These are phyloP conservation scores for Drosophila infuscata DNA, from an alignment of 2,888 invertebrate species.

Conservation along the genomic window DNA sequence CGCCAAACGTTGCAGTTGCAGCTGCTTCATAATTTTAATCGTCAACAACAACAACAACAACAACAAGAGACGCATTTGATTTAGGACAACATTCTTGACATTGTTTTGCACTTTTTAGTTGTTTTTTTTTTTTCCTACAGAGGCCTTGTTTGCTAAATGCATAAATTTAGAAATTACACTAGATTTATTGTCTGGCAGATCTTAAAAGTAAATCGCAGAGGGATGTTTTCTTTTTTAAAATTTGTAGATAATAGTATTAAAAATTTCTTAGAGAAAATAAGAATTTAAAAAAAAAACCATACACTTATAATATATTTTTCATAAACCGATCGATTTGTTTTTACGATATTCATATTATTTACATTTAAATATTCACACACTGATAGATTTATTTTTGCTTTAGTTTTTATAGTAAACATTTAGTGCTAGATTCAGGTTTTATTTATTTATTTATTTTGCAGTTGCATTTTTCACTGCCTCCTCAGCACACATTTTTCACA, in stretches of 20 bases:
- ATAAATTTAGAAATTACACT: background rate
- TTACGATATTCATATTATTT: background rate
- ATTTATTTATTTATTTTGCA: constrained; percentile 67
- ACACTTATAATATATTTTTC: background rate
- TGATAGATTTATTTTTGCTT: constrained; percentile 73
- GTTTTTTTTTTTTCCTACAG: background rate
- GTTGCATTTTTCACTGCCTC: constrained; percentile 66
- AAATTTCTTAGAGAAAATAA: background rate
- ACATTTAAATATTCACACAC: constrained; percentile 25
- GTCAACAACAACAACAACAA: constrained; percentile 20
- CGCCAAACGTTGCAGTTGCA: constrained; percentile 34
- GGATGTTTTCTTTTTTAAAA: background rate
- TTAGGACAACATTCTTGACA: constrained; percentile 23
- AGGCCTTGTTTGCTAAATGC: background rate
- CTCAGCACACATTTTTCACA: constrained; percentile 70
- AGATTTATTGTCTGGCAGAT: background rate
- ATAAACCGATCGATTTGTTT: background rate
- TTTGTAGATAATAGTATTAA: background rate
- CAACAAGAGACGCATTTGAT: constrained; percentile 11
- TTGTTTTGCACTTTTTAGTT: constrained; percentile 20
- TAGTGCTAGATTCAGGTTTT: constrained; percentile 36
- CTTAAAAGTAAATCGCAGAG: background rate
- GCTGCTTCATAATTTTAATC: constrained; percentile 30
- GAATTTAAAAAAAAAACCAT: background rate
- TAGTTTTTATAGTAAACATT: constrained; percentile 45